phyloP scores from a whole-genome alignment of 1,140 invertebrate species.

The Drosophila pandora region DNA sequence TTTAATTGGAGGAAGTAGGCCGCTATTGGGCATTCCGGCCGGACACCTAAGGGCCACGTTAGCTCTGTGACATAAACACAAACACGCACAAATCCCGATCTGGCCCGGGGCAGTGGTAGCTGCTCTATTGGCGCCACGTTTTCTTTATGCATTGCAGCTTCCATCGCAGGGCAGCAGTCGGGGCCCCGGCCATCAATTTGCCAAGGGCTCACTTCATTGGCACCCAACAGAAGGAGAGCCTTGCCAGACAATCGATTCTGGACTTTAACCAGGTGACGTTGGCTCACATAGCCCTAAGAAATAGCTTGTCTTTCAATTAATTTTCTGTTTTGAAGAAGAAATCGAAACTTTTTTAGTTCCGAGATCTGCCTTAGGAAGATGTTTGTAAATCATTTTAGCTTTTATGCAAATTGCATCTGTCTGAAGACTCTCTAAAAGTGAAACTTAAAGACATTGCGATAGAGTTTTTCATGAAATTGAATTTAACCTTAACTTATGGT shows the following conservation, averaged over 20 bases:
- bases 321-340: background rate
- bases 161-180: conserved; percentile 22
- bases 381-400: no score
- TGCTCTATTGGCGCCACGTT: conserved; percentile 54
- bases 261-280: conserved; percentile 10
- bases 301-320: conserved; percentile 1
- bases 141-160: conserved; percentile 65
- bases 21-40: conserved; percentile 34
- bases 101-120: conserved; percentile 23
- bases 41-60: conserved; percentile 57
- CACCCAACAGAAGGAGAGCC: conserved; percentile 14
- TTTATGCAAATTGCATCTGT: background rate
- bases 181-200: conserved; percentile 30
- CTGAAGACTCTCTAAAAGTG: background rate
- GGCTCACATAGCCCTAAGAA: background rate
- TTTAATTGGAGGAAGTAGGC: conserved; percentile 70
- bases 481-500: no score
- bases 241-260: conserved; percentile 31
- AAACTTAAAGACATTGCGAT: no score
- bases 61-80: conserved; percentile 18
- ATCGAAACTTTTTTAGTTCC: background rate
- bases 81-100: conserved; percentile 20
- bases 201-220: conserved; percentile 43
- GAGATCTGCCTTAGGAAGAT: background rate
- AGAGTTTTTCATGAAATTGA: no score